Conservation (phyloP, 2,888 invertebrate genomes). For the Eristalis pertinax region DNA sequence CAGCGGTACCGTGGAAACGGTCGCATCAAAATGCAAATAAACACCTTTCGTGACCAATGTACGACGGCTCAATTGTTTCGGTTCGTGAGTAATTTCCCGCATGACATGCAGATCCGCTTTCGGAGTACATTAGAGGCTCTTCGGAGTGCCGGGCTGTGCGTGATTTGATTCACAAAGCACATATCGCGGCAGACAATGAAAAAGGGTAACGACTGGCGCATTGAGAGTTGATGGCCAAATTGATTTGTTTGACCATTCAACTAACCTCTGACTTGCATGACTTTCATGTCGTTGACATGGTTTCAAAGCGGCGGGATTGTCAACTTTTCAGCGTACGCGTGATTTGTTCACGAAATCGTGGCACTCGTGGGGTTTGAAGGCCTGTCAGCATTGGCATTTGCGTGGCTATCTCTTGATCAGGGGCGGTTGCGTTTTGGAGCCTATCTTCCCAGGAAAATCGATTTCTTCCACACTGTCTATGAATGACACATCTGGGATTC, state of each 20-base stretch:
- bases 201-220: slow-evolving; percentile 1
- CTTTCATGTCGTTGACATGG: slow-evolving; percentile 12
- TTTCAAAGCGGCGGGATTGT: too few relatives aligned
- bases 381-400: too few relatives aligned
- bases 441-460: too few relatives aligned
- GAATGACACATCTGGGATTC: too few relatives aligned
- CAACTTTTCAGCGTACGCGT: too few relatives aligned
- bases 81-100: slow-evolving; percentile 68
- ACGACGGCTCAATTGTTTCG: slow-evolving; percentile 27
- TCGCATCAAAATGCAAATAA: slow-evolving; percentile 46
- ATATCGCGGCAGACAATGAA: slow-evolving; percentile 16
- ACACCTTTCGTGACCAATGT: slow-evolving; percentile 59
- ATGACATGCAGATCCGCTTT: slow-evolving; percentile 65
- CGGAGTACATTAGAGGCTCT: slow-evolving; percentile 18
- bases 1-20: neutral
- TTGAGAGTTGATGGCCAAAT: slow-evolving; percentile 31
- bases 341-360: too few relatives aligned
- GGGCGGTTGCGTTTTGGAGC: too few relatives aligned
- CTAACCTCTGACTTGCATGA: slow-evolving; percentile 49
- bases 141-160: slow-evolving; percentile 44
- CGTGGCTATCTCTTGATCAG: too few relatives aligned
- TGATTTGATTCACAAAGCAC: slow-evolving; percentile 52
- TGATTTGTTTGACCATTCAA: slow-evolving; percentile 48
- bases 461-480: too few relatives aligned
- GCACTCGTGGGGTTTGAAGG: too few relatives aligned